A percentile compares a stretch with the other conserved stretches of the same genome.
These are phyloP conservation scores for Phyllotis vaccarum DNA, from an alignment of 2,797 vertebrate species.

Conservation along the genomic window DNA sequence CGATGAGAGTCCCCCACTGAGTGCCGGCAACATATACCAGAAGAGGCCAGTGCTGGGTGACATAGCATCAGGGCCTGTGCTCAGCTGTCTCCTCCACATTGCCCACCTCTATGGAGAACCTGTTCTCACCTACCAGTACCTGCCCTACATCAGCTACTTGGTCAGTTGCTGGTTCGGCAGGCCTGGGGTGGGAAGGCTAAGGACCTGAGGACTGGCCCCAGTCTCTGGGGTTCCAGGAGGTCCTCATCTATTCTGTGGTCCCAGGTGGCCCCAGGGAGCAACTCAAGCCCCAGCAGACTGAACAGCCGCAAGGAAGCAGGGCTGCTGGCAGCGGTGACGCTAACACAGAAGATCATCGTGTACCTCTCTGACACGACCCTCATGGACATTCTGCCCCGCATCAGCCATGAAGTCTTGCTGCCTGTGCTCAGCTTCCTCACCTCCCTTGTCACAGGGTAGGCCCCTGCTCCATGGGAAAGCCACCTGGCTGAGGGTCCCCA, in stretches of 20 bases:
- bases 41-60: slow-evolving; percentile 95
- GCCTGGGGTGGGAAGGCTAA: not conserved
- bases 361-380: slow-evolving; percentile 97
- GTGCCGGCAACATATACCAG: slow-evolving; percentile 93
- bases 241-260: slow-evolving; percentile 34
- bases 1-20: slow-evolving; percentile 90
- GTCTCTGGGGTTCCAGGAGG: not conserved
- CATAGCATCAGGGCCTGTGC: slow-evolving; percentile 93
- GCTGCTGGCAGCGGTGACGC: slow-evolving; percentile 94
- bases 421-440: slow-evolving; percentile 96
- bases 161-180: slow-evolving; percentile 86
- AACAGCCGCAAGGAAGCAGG: slow-evolving; percentile 98
- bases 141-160: slow-evolving; percentile 98
- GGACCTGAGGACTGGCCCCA: not conserved
- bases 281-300: slow-evolving; percentile 89
- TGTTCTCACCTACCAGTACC: slow-evolving; percentile 98
- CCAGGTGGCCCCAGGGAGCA: slow-evolving; percentile 93
- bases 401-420: slow-evolving; percentile 97
- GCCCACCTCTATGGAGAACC: slow-evolving; percentile 98
- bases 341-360: slow-evolving; percentile 97
- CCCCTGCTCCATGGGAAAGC: not conserved
- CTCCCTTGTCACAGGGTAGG: slow-evolving; percentile 92
- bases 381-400: slow-evolving; percentile 99
- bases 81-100: slow-evolving; percentile 96
- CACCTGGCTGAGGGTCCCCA: not conserved